These are phyloP conservation scores for Saimiri boliviensis DNA, from an alignment of 2,113 vertebrate genomes.

Conservation along the genomic window DNA sequence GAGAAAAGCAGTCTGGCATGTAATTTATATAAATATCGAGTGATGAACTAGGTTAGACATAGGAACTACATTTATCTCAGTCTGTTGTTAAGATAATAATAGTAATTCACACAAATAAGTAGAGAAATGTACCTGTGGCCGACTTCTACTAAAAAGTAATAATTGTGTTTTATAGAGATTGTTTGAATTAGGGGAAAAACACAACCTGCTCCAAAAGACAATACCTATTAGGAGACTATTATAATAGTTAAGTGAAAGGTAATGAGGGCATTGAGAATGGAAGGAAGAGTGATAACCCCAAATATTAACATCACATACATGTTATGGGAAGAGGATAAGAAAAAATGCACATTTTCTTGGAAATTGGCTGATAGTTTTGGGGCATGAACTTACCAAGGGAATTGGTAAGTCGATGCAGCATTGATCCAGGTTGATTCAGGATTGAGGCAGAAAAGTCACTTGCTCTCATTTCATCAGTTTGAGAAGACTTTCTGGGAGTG, in stretches of 20 bases:
- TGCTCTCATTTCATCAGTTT: conserved; percentile 12
- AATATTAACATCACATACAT: neutral
- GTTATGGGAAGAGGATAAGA: neutral
- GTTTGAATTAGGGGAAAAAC: conserved; percentile 20
- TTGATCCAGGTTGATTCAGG: conserved; percentile 31
- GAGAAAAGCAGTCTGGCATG: neutral
- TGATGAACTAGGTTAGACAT: neutral
- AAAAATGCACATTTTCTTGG: conserved; percentile 35
- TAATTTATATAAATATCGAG: neutral
- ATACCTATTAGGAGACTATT: conserved; percentile 17
- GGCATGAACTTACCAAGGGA: neutral
- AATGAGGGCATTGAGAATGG: neutral
- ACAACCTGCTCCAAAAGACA: neutral
- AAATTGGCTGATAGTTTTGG: neutral
- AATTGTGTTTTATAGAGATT: conserved; percentile 30
- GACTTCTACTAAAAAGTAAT: conserved; percentile 31
- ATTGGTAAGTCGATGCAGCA: neutral
- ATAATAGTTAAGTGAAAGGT: conserved; percentile 53
- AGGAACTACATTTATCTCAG: neutral
- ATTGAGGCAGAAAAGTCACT: neutral
- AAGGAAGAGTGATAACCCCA: neutral
- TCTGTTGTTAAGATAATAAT: neutral
- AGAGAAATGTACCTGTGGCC: conserved; percentile 12
- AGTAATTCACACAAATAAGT: conserved; percentile 24
- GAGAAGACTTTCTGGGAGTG: neutral